Conservation (phyloP, 2,797 vertebrate species). For the Danio choprae region DNA sequence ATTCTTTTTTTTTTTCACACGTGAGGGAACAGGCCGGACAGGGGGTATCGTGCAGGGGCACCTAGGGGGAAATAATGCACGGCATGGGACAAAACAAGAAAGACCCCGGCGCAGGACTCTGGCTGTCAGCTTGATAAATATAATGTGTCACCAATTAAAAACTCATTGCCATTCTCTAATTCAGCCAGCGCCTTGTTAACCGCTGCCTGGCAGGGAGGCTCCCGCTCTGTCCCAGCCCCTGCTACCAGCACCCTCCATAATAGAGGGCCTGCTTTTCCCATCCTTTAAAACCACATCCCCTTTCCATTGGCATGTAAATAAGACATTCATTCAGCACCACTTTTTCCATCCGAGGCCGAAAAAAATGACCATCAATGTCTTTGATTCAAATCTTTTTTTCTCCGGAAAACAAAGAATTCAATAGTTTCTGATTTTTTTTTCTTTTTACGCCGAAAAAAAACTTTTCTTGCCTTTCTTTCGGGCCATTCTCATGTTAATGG, state of each 20-base stretch:
- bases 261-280: slow-evolving; percentile 84
- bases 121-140: slow-evolving; percentile 95
- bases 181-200: slow-evolving; percentile 91
- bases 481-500: slow-evolving; percentile 85
- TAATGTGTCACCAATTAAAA: slow-evolving; percentile 98
- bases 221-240: slow-evolving; percentile 71
- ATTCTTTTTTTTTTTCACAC: slow-evolving; percentile 76
- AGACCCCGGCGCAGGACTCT: slow-evolving; percentile 79
- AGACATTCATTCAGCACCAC: slow-evolving; percentile 90
- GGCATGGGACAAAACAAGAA: slow-evolving; percentile 88
- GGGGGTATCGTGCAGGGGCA: slow-evolving; percentile 79
- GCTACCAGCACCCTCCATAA: slow-evolving; percentile 83
- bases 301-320: slow-evolving; percentile 94
- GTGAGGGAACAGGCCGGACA: slow-evolving; percentile 81
- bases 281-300: slow-evolving; percentile 82
- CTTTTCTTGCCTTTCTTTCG: slow-evolving; percentile 78
- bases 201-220: slow-evolving; percentile 86
- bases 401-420: slow-evolving; percentile 86
- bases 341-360: slow-evolving; percentile 74
- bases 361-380: slow-evolving; percentile 90
- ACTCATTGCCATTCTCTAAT: slow-evolving; percentile 90
- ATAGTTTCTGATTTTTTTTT: slow-evolving; percentile 87
- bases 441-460: slow-evolving; percentile 78
- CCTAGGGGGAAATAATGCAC: slow-evolving; percentile 83
- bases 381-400: slow-evolving; percentile 88